phyloP scores from a whole-genome alignment of 2,113 vertebrate genomes.

The Pelusios castaneus region DNA sequence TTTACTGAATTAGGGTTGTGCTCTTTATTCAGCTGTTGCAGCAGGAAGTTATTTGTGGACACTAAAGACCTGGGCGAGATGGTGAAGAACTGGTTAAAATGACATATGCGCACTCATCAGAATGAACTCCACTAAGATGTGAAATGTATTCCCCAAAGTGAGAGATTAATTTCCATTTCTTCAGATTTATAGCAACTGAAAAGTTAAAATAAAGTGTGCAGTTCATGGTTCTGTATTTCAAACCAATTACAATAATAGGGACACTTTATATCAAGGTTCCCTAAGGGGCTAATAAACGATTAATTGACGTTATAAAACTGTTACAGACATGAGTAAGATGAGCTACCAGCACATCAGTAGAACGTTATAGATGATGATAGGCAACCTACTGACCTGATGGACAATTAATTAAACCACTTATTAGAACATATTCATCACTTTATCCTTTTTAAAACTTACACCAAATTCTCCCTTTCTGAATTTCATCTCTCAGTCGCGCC shows the following conservation, averaged over 20 bases:
- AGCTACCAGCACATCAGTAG: background rate
- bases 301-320: background rate
- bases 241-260: background rate
- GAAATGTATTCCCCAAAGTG: background rate
- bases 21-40: constrained; percentile 52
- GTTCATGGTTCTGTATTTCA: background rate
- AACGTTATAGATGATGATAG: background rate
- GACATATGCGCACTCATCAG: background rate
- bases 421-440: background rate
- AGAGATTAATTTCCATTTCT: background rate
- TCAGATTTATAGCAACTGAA: background rate
- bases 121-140: background rate
- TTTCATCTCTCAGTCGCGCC: no score
- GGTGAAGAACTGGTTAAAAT: background rate
- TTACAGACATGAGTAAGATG: background rate
- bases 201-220: background rate
- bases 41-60: constrained; percentile 58
- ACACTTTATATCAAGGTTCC: background rate
- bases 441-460: background rate
- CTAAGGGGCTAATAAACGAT: accelerated
- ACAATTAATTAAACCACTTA: background rate
- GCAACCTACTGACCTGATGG: background rate
- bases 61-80: constrained; percentile 17
- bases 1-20: constrained; percentile 41
- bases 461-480: no score